A percentile compares a stretch with the other conserved stretches of the same genome.
Conservation (phyloP, 2,888 invertebrate species). For the Dynastes hyllus region DNA sequence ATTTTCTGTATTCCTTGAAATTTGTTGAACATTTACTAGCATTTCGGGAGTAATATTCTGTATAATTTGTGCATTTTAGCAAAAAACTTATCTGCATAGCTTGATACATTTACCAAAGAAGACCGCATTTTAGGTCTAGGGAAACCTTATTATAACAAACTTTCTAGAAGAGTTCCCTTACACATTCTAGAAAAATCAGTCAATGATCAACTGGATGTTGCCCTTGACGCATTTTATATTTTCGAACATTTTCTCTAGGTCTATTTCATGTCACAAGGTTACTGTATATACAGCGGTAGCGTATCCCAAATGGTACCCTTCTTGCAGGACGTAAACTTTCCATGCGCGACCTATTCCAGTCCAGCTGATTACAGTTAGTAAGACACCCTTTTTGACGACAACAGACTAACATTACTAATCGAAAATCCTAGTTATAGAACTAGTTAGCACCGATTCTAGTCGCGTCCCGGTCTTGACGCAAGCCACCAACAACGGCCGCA, state of each 20-base stretch:
- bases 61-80: no score
- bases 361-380: constrained; percentile 79
- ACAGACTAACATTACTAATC: neutral
- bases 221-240: no score
- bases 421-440: constrained; percentile 41
- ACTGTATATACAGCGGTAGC: constrained; percentile 74
- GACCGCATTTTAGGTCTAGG: no score
- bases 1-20: no score
- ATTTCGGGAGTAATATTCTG: no score
- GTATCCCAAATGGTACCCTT: constrained; percentile 79
- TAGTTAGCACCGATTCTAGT: constrained; percentile 22
- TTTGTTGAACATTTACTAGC: no score
- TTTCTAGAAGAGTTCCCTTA: no score
- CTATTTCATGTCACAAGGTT: constrained; percentile 51
- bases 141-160: no score
- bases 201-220: no score
- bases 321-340: constrained; percentile 75
- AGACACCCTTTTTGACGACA: neutral
- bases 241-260: constrained; percentile 7
- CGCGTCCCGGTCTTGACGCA: neutral
- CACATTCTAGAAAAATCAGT: no score
- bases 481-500: constrained; percentile 2
- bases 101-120: no score
- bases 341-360: constrained; percentile 83
- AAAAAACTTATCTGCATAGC: no score